These are phyloP conservation scores for Hexactinellida sp. DNA, from an alignment of 37 sponge, comb jelly and placozoan genomes.

Conservation along the genomic window DNA sequence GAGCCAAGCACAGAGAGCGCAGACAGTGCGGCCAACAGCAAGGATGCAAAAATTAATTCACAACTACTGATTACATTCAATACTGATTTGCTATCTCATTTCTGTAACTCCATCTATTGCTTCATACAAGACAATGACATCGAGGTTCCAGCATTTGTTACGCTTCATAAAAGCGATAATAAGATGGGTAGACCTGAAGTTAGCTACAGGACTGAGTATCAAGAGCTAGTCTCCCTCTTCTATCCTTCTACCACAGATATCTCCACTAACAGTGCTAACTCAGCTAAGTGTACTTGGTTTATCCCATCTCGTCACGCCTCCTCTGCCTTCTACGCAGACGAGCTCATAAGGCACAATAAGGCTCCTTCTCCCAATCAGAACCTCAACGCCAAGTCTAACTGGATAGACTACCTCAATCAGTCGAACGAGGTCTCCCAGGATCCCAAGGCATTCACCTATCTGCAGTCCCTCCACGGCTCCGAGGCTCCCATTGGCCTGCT, in stretches of 20 bases:
- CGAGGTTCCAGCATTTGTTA: neutral
- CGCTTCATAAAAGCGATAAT: neutral
- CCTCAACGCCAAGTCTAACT: neutral
- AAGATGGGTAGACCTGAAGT: neutral
- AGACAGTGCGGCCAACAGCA: neutral
- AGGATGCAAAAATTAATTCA: neutral
- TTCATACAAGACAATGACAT: neutral
- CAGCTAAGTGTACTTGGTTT: neutral
- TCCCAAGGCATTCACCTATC: neutral
- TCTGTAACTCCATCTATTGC: neutral
- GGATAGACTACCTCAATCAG: neutral
- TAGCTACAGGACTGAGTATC: neutral
- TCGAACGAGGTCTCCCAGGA: neutral
- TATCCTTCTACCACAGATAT: neutral
- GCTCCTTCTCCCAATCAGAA: neutral
- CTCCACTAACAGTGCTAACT: neutral
- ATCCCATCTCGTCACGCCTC: neutral
- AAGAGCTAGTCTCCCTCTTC: neutral
- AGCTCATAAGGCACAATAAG: neutral
- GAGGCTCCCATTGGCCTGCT: neutral
- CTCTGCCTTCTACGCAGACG: neutral
- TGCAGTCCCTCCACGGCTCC: neutral
- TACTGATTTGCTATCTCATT: neutral
- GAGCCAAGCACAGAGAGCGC: too few species aligned
- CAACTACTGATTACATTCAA: neutral